Conservation (phyloP, 2,113 vertebrate species). For the Mormyrus lacerda region DNA sequence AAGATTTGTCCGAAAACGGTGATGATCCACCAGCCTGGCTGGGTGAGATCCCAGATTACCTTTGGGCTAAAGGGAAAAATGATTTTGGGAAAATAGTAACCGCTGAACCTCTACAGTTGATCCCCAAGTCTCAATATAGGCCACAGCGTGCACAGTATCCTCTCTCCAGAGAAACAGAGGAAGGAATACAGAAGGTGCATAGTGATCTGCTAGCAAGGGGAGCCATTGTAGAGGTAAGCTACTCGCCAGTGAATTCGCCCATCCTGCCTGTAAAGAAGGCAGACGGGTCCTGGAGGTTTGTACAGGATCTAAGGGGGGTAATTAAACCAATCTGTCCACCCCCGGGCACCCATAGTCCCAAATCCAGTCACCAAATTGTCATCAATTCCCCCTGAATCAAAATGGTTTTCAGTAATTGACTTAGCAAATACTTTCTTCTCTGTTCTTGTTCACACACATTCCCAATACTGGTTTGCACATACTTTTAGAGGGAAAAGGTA, state of each 20-base stretch:
- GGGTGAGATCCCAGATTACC: not conserved
- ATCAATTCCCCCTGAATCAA: no score
- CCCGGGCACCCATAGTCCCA: no score
- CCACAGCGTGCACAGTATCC: conserved; percentile 3
- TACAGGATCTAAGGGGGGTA: no score
- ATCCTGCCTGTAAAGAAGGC: not conserved
- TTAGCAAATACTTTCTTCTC: no score
- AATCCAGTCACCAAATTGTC: no score
- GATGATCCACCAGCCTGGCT: not conserved
- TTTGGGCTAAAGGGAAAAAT: not conserved
- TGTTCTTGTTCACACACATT: no score
- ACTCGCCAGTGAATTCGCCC: not conserved
- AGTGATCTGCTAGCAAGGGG: not conserved
- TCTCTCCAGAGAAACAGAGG: not conserved
- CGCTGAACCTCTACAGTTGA: not conserved
- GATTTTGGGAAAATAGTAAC: not conserved
- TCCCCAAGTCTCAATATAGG: not conserved
- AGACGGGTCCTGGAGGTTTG: not conserved
- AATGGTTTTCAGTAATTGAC: no score
- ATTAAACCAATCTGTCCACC: no score
- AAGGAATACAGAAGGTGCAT: not conserved
- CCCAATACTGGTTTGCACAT: no score
- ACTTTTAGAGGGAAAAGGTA: no score
- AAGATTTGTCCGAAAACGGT: rapidly evolving
- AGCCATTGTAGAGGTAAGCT: not conserved